These are phyloP conservation scores for Grammomys surdaster DNA, from an alignment of 2,113 vertebrate genomes.

Conservation along the genomic window DNA sequence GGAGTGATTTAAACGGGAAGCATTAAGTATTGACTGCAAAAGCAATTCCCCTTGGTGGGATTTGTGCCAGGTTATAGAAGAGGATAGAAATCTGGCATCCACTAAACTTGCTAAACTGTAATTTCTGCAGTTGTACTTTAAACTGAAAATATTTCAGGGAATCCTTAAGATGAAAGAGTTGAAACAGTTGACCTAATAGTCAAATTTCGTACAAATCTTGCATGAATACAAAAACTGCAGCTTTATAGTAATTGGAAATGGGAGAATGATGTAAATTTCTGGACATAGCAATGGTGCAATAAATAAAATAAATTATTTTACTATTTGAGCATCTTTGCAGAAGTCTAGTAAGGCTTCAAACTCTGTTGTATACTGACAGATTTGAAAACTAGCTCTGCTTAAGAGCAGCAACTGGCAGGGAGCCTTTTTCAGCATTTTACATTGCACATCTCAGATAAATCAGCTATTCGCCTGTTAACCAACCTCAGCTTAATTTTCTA, in stretches of 20 bases:
- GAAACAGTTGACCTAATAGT: background rate
- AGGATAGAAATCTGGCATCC: background rate
- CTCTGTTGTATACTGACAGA: background rate
- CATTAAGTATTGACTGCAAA: constrained; percentile 59
- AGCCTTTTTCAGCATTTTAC: background rate
- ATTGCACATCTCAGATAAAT: background rate
- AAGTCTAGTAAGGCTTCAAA: background rate
- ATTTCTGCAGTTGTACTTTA: constrained; percentile 14
- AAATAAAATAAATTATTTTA: background rate
- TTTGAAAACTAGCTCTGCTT: background rate
- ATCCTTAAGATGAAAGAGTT: background rate
- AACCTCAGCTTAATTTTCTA: background rate
- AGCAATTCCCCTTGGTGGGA: constrained; percentile 34
- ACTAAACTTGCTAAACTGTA: background rate
- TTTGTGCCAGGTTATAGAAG: background rate
- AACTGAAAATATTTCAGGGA: constrained; percentile 30
- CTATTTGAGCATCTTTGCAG: background rate
- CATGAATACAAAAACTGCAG: background rate
- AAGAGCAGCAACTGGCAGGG: background rate
- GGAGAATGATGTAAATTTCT: constrained; percentile 9
- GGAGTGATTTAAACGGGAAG: constrained; percentile 58
- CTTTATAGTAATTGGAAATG: constrained; percentile 19
- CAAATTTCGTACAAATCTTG: constrained; percentile 22
- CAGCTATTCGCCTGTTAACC: background rate
- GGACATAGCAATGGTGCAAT: background rate